A percentile compares a stretch with the other conserved stretches of the same genome.
These are phyloP conservation scores for Nesoenas mayeri DNA, from an alignment of 2,113 vertebrate genomes.

Conservation along the genomic window DNA sequence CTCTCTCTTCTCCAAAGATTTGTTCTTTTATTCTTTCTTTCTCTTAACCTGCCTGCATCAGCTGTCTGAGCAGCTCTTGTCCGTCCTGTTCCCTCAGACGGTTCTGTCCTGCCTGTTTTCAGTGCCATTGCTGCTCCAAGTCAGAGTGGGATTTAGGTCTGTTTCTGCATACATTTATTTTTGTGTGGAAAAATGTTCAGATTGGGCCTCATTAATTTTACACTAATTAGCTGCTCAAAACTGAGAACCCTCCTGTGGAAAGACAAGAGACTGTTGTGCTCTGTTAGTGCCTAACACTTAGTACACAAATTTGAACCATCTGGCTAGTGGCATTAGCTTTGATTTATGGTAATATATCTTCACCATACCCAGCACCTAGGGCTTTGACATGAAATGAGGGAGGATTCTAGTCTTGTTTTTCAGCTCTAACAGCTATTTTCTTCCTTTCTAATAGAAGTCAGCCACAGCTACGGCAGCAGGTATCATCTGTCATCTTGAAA, in stretches of 20 bases:
- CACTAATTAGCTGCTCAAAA: conserved; percentile 40
- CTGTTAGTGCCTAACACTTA: neutral
- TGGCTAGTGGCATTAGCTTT: conserved; percentile 13
- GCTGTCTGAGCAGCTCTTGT: neutral
- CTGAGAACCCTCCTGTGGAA: neutral
- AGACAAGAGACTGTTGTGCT: conserved; percentile 27
- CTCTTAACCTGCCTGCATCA: neutral
- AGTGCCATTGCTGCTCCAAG: neutral
- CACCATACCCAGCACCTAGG: neutral
- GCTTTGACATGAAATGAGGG: neutral
- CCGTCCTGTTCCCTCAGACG: rapidly evolving
- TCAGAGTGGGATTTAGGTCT: neutral
- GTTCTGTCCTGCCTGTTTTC: neutral
- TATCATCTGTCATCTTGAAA: neutral
- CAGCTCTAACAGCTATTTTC: neutral
- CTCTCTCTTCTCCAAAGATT: neutral
- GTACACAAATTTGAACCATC: conserved; percentile 45
- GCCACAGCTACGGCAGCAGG: neutral
- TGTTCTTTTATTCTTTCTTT: neutral
- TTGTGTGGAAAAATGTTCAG: neutral
- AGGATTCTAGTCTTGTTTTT: neutral
- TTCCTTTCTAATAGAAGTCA: neutral
- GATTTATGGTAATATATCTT: conserved; percentile 27
- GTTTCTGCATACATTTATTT: neutral
- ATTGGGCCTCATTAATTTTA: conserved; percentile 25